Evolutionary conservation across 2,797 vertebrate species (phyloP).

Genomic region (Gymnothorax reevesii): DNA sequence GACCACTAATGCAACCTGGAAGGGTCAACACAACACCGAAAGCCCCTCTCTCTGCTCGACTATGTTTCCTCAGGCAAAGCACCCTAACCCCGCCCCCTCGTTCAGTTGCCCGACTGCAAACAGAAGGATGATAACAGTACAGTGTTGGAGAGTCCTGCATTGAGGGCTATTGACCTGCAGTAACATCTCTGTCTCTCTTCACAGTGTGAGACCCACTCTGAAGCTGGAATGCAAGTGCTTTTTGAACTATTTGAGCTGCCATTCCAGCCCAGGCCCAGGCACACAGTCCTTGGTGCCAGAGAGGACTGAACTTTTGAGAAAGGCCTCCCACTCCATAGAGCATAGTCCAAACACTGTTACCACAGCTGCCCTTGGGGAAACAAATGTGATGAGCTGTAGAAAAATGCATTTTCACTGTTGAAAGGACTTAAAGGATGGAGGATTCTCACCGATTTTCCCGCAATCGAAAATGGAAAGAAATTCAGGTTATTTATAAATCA

Average conservation of each 20-base stretch:
- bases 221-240: slow-evolving; percentile 26
- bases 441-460: slow-evolving; percentile 34
- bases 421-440: slow-evolving; percentile 33
- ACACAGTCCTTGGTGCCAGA: background rate
- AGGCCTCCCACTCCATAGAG: slow-evolving; percentile 46
- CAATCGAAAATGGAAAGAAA: slow-evolving; percentile 35
- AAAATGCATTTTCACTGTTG: slow-evolving; percentile 49
- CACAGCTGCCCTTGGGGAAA: slow-evolving; percentile 50
- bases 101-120: background rate
- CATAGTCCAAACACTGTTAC: slow-evolving; percentile 41
- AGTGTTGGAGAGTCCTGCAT: slow-evolving; percentile 31
- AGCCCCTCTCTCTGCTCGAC: background rate
- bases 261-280: slow-evolving; percentile 39
- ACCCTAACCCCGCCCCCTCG: background rate
- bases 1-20: background rate
- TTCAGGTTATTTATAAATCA: slow-evolving; percentile 46
- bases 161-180: slow-evolving; percentile 4
- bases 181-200: slow-evolving; percentile 38
- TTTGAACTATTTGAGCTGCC: slow-evolving; percentile 43
- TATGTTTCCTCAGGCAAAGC: background rate
- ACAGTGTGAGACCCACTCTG: slow-evolving; percentile 46
- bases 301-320: slow-evolving; percentile 45
- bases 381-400: slow-evolving; percentile 56
- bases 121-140: background rate
- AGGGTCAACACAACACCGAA: background rate